phyloP scores from a whole-genome alignment of 2,797 vertebrate species.

The Macroramphosus scolopax region DNA sequence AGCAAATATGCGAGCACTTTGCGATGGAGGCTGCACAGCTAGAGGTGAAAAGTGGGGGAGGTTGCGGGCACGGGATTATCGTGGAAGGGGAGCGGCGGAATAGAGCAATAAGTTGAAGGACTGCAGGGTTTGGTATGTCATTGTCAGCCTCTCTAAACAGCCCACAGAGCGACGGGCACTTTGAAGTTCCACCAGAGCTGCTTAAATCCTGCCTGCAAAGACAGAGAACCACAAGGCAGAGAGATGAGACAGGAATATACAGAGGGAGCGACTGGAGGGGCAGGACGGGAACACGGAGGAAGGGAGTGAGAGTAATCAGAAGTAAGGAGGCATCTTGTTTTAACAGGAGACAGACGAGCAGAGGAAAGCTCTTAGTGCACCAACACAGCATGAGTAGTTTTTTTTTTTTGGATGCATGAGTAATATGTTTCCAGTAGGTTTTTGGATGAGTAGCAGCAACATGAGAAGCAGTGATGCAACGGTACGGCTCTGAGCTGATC shows the following conservation, averaged over 20 bases:
- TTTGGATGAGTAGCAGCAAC: constrained; percentile 58
- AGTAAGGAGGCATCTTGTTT: constrained; percentile 57
- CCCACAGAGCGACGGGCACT: constrained; percentile 68
- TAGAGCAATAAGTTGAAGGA: constrained; percentile 66
- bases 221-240: constrained; percentile 66
- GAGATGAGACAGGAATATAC: constrained; percentile 58
- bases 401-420: constrained; percentile 41
- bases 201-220: constrained; percentile 77
- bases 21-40: constrained; percentile 43
- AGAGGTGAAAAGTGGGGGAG: constrained; percentile 47
- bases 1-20: constrained; percentile 49
- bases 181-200: constrained; percentile 76
- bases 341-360: constrained; percentile 43
- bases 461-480: constrained; percentile 62
- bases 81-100: constrained; percentile 42
- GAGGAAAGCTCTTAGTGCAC: constrained; percentile 53
- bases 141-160: constrained; percentile 74
- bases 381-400: constrained; percentile 38
- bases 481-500: constrained; percentile 46
- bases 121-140: constrained; percentile 73
- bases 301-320: constrained; percentile 58
- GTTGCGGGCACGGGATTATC: constrained; percentile 46
- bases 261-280: constrained; percentile 23
- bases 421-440: constrained; percentile 57
- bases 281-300: constrained; percentile 48